Percentiles rank a stretch among this genome's conserved stretches.
Conservation (phyloP, 2,888 invertebrate species). For the Priocnemis perturbator region DNA sequence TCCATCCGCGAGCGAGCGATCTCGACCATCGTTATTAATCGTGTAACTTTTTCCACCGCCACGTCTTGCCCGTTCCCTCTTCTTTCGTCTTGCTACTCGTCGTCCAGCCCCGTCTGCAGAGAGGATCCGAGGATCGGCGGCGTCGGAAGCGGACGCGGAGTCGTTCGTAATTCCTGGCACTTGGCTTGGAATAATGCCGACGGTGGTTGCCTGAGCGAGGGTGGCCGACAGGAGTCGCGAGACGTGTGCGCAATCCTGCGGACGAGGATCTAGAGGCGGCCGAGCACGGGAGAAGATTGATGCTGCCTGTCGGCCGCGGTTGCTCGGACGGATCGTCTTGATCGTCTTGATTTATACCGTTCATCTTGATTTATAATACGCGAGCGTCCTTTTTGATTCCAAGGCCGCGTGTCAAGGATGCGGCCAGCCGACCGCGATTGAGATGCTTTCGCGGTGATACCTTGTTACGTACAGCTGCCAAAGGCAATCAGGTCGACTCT, state of each 20-base stretch:
- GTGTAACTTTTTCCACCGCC: constrained; percentile 2
- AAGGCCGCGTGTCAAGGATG: constrained; percentile 22
- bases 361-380: constrained; percentile 50
- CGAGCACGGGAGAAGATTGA: constrained; percentile 47
- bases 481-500: too few species aligned
- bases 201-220: too few species aligned
- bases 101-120: neutral
- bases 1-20: constrained; percentile 68
- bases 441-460: too few species aligned
- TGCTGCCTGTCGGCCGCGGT: constrained; percentile 42
- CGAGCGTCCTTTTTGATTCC: constrained; percentile 25
- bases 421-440: neutral
- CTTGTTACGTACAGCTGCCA: too few species aligned
- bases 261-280: neutral
- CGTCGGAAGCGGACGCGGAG: too few species aligned
- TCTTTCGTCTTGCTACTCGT: neutral
- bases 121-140: neutral
- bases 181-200: too few species aligned
- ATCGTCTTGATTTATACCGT: constrained; percentile 34
- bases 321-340: constrained; percentile 46
- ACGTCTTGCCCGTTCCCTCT: neutral
- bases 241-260: too few species aligned
- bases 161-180: too few species aligned
- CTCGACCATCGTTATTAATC: constrained; percentile 50
- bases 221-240: neutral